Base-by-base conservation (phyloP, 2,113 vertebrate species). In the Amblyornis subalaris region DNA sequence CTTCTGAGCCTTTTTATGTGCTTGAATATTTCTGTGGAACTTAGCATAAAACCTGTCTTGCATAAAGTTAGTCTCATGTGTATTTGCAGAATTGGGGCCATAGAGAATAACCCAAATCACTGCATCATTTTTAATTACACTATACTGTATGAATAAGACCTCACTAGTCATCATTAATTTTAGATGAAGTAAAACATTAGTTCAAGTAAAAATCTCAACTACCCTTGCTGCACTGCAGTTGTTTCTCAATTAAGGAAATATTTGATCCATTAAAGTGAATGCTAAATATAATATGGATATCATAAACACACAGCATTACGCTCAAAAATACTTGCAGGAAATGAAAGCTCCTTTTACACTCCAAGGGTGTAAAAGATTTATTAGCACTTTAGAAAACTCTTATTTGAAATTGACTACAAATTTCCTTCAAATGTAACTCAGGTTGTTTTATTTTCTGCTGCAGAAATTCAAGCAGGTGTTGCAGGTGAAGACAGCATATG, bases 241-340 rank as follows among this genome's bases (percentile, higher is more conserved):
- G 38, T 75, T 93, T 94, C 93, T 80, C 89, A 94, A 85, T 95
- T 94, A 91, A 83, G 67, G 14, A 89, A 95, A 70, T 77, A 93
- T 85, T 88, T 94, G 89, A 89, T 51, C 71, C 71, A 66, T 88
- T 95, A 94, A 88, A 95, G 38, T 47, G 62, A 91, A 75, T 80
- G 42, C 14, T 69, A 81, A 93, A 64, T 85, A 77, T 64, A 24
- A 71, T 89, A 69, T 31, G 25, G n/a, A 35, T 82, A 57, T 90
- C 76, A 54, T 45, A 90, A 86, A 81, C 14, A 31, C 60, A 74
- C 31, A 82, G n/a, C 29, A 74, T 57, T 87, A 60, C 9, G 25
- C 26, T 90, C 69, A 73, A 93, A 89, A 90, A 57, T 53, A 79
- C 12, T 66, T 62, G 42, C 58, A 67, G 79, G 78, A 94, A 93